Base-by-base conservation (phyloP, 1,140 invertebrate species). In the Oryzaephilus surinamensis region DNA sequence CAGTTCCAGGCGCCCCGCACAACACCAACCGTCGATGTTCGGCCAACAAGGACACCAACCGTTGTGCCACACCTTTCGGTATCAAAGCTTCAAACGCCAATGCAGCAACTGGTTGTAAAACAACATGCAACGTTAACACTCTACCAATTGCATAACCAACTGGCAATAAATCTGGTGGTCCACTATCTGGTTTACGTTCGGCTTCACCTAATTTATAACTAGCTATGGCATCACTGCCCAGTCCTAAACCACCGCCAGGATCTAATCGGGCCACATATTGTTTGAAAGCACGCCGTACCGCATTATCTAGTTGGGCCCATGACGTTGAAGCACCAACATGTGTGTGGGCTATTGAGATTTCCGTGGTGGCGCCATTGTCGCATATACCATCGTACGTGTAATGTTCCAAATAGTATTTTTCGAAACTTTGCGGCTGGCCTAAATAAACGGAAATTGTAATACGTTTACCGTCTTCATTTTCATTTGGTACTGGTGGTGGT, bases 11-110 rank as follows among this genome's bases (percentile, higher is more conserved):
- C 2, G 94, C 91, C 1, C 96, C 96, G 68, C 91, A 96, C 2
- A 99, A 65, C 30, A 98, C 95, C 17, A 99, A 80, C 12, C 94
- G 69, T 20, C 91, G 70, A 65, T 97, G 91, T 57, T 97, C 92
- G 14, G 83, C 79, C 30, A 99, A 62, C 26, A 96, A 67, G 4
- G 86, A 66, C 32, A 72, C 71, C 46, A 69, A 69, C 61, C 93
- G 79, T 66, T 97, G 90, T 32, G 97, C 81, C 50, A 97, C 93
- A 45, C 89, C 86, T 65, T 93, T 89, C 38, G 95, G 94, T 62
- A 97, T 96, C 24, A 98, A 71, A 13, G 90, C 95, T 60, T 98
- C 92, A 59, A 98, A 94, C 0, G 90, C 88, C 32, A 98, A 67
- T 42, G 89, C 87, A 45, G 96, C 95, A 16, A 97, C 82, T 48